These are phyloP conservation scores for Pantala flavescens DNA, from an alignment of 1,140 invertebrate genomes.

Conservation along the genomic window DNA sequence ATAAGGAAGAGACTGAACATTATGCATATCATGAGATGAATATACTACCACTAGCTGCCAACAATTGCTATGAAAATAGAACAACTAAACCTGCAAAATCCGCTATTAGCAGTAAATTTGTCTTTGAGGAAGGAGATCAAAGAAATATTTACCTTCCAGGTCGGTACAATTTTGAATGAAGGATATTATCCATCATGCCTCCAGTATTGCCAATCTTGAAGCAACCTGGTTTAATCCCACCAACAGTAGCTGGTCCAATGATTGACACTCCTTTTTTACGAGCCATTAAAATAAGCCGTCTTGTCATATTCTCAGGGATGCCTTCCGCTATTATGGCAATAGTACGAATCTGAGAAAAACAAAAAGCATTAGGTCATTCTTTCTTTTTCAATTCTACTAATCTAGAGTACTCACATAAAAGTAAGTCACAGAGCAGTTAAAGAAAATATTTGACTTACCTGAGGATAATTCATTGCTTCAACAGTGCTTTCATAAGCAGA, in stretches of 20 bases:
- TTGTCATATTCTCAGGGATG: conserved; percentile 95
- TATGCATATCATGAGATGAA: no score
- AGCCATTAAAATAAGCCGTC: conserved; percentile 84
- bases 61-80: no score
- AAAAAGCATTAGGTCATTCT: background rate
- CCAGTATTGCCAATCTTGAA: conserved; percentile 99
- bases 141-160: conserved; percentile 56
- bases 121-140: no score
- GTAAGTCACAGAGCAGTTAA: background rate
- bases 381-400: conserved; percentile 9
- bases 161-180: conserved; percentile 93
- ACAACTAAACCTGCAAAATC: no score
- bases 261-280: conserved; percentile 72
- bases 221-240: conserved; percentile 96
- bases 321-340: conserved; percentile 99
- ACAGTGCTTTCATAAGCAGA: conserved; percentile 96
- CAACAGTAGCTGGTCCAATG: conserved; percentile 95
- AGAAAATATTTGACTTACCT: conserved; percentile 39
- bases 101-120: no score
- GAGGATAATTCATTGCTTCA: conserved; percentile 84
- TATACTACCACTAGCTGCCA: no score
- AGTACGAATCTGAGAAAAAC: conserved; percentile 59
- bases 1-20: no score
- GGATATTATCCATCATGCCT: conserved; percentile 99
- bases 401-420: background rate